Evolutionary conservation across 2,888 invertebrate species (phyloP).

Genomic region (Cantharis lateralis): DNA sequence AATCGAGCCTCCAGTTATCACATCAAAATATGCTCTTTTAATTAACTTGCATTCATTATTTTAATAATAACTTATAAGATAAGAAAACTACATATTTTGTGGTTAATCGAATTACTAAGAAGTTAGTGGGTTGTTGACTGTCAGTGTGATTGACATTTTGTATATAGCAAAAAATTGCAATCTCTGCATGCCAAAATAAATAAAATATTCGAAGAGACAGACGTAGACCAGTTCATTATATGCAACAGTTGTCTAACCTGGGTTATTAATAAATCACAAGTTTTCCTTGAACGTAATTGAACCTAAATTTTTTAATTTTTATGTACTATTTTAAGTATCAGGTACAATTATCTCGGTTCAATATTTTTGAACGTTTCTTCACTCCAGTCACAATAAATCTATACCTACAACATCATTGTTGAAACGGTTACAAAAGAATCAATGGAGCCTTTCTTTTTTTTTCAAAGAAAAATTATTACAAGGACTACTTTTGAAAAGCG

Average conservation of each 20-base stretch:
- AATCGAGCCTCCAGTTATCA: neutral
- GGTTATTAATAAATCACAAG: neutral
- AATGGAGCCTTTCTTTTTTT: neutral
- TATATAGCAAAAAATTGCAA: neutral
- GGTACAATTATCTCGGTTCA: neutral
- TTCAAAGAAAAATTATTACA: neutral
- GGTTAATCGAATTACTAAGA: neutral
- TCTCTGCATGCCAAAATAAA: neutral
- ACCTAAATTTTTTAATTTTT: neutral
- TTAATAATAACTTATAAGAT: neutral
- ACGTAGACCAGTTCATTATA: slow-evolving; percentile 3
- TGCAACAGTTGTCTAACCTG: neutral
- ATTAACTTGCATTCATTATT: neutral
- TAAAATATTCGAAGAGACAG: neutral
- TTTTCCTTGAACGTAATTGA: neutral
- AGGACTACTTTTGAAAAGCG: neutral
- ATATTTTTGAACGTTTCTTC: neutral
- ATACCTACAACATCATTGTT: neutral
- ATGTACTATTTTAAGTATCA: neutral
- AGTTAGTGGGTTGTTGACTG: neutral
- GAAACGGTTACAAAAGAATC: neutral
- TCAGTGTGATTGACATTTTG: neutral
- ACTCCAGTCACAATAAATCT: neutral
- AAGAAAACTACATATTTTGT: neutral
- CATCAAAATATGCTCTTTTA: neutral